Percentiles rank a stretch among this genome's conserved stretches.
Evolutionary conservation across 1,140 invertebrate genomes (phyloP).

Genomic region (Camponotus floridanus): DNA sequence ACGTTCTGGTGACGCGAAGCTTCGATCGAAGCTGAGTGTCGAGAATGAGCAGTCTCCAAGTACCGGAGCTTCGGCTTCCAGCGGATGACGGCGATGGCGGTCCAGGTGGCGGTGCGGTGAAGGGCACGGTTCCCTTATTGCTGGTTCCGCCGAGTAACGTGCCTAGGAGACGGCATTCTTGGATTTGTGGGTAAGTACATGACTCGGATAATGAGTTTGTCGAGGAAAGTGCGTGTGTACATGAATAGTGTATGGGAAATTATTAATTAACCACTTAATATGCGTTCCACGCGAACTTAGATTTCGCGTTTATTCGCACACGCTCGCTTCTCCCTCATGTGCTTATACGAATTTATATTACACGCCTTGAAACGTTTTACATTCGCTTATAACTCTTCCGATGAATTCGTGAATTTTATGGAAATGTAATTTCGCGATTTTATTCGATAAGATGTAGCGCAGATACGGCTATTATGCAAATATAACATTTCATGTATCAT

Average conservation of each 20-base stretch:
- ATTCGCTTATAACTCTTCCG: not conserved
- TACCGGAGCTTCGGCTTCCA: constrained; percentile 84
- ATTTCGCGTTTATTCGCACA: not conserved
- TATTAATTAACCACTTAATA: constrained; percentile 55
- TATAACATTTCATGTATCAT: constrained; percentile 9
- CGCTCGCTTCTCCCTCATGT: not conserved
- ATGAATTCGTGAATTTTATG: not conserved
- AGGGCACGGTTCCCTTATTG: constrained; percentile 79
- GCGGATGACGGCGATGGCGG: constrained; percentile 77
- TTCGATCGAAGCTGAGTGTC: constrained; percentile 59
- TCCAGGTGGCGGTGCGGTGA: constrained; percentile 59
- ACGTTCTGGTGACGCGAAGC: constrained; percentile 72
- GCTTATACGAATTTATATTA: not conserved
- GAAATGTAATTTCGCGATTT: constrained; percentile 16
- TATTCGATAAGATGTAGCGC: not conserved
- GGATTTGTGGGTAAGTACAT: constrained; percentile 85
- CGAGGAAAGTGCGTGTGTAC: not conserved
- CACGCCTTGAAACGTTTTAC: not conserved
- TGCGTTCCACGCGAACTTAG: constrained; percentile 17
- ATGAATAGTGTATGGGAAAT: constrained; percentile 1
- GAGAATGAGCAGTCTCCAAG: constrained; percentile 83
- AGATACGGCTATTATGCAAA: not conserved
- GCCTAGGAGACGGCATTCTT: constrained; percentile 84
- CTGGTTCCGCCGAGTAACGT: constrained; percentile 83
- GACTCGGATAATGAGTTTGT: not conserved